A percentile compares a stretch with the other conserved stretches of the same genome.
These are phyloP conservation scores for Macrosiphum euphorbiae DNA, from an alignment of 2,888 invertebrate genomes.

Conservation along the genomic window DNA sequence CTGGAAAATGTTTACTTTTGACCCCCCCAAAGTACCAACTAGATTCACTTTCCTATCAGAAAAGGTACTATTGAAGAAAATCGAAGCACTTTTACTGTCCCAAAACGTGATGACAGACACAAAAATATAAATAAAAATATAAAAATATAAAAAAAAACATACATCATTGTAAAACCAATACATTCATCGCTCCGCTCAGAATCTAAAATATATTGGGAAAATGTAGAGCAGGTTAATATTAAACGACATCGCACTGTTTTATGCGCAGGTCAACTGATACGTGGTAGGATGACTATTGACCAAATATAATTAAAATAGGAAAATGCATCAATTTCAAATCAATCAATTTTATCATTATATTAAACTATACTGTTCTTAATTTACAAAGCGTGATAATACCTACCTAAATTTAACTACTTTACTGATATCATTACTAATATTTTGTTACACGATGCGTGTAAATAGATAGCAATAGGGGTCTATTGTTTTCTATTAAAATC, in stretches of 20 bases:
- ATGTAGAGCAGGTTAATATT: neutral
- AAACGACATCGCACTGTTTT: neutral
- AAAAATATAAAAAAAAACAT: too few species aligned
- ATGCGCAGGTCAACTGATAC: neutral
- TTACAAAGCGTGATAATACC: neutral
- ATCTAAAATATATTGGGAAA: neutral
- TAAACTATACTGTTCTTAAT: neutral
- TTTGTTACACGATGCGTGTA: neutral
- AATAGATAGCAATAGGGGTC: neutral
- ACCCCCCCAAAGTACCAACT: too few species aligned
- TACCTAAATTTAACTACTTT: neutral
- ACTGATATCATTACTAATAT: neutral
- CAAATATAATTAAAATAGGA: constrained; percentile 1
- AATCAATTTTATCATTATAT: neutral
- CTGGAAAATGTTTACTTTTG: too few species aligned
- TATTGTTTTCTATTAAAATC: neutral
- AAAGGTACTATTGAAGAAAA: too few species aligned
- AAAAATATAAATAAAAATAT: too few species aligned
- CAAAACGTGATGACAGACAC: too few species aligned
- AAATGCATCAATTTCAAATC: too few species aligned
- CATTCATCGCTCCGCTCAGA: too few species aligned
- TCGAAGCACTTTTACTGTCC: too few species aligned
- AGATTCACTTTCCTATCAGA: too few species aligned
- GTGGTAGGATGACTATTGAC: neutral
- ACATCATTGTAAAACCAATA: too few species aligned